Conservation (phyloP, 2,888 invertebrate genomes). For the Drosophila phalerata region DNA sequence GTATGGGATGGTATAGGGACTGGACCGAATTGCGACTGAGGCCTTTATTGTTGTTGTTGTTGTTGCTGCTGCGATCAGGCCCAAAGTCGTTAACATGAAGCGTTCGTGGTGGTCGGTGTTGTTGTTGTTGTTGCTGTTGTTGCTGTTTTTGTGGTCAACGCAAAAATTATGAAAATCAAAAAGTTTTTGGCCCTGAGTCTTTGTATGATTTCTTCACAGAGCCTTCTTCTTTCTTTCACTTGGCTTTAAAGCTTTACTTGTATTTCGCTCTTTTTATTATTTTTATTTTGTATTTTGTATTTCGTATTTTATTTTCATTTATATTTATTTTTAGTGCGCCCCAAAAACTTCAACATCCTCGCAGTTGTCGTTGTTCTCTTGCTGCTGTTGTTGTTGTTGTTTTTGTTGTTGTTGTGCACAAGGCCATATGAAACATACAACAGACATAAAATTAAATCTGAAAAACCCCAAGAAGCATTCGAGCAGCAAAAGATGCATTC, state of each 20-base stretch:
- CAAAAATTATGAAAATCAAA: constrained; percentile 82
- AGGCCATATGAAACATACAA: constrained; percentile 62
- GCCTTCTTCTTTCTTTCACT: constrained; percentile 42
- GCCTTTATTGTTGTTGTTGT: constrained; percentile 12
- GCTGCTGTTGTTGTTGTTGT: constrained; percentile 39
- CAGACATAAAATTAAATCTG: constrained; percentile 76
- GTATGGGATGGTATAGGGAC: not conserved
- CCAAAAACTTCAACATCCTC: constrained; percentile 52
- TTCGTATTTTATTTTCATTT: constrained; percentile 54
- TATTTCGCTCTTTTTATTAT: constrained; percentile 47
- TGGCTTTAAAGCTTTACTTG: constrained; percentile 53
- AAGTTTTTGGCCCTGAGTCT: constrained; percentile 76
- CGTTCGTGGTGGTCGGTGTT: constrained; percentile 63
- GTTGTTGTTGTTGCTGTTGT: constrained; percentile 43
- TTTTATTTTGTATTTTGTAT: constrained; percentile 34
- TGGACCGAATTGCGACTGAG: constrained; percentile 14
- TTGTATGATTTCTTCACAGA: constrained; percentile 71
- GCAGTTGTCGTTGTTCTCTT: constrained; percentile 27
- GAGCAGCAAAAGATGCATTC: constrained; percentile 56
- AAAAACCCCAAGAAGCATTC: constrained; percentile 43
- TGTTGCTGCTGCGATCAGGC: constrained; percentile 34
- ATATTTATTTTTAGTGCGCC: constrained; percentile 66
- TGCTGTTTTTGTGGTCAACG: constrained; percentile 71
- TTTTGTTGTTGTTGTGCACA: constrained; percentile 72
- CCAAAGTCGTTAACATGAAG: constrained; percentile 78